These are phyloP conservation scores for rabbit (Oryctolagus cuniculus) DNA, from an alignment of 2,113 vertebrate genomes.

Conservation along the genomic window DNA sequence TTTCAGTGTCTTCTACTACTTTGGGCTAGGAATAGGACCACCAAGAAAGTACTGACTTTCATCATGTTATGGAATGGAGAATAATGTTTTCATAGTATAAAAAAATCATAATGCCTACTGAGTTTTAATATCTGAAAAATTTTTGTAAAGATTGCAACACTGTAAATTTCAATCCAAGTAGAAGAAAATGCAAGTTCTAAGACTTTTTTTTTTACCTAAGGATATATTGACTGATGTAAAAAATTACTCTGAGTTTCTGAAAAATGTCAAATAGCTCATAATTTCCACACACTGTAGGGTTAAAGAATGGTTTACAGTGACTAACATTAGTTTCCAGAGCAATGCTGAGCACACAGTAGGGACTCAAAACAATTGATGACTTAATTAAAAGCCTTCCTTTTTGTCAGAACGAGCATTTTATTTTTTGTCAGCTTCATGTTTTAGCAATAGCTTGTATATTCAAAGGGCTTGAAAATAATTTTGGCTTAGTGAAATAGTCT, in stretches of 20 bases:
- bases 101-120: not conserved
- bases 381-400: conserved; percentile 30
- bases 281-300: not conserved
- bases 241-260: conserved; percentile 38
- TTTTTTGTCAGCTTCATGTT: conserved; percentile 43
- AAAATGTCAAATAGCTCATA: conserved; percentile 20
- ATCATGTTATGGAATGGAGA: not conserved
- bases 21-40: not conserved
- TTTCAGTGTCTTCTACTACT: not conserved
- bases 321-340: not conserved
- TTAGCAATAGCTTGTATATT: not conserved
- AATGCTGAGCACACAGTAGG: not conserved
- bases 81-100: not conserved
- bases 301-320: conserved; percentile 1
- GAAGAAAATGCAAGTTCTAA: conserved; percentile 41
- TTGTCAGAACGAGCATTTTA: not conserved
- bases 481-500: conserved; percentile 26
- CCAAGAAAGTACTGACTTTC: not conserved
- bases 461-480: conserved; percentile 14
- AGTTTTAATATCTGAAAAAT: not conserved
- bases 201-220: conserved; percentile 48
- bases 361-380: not conserved
- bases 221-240: not conserved
- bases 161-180: conserved; percentile 8
- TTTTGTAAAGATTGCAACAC: not conserved